Evolutionary conservation across 1,140 invertebrate genomes (phyloP), one percentile per base, ranked within the genome.

Genomic region (Cataglyphis hispanica): DNA sequence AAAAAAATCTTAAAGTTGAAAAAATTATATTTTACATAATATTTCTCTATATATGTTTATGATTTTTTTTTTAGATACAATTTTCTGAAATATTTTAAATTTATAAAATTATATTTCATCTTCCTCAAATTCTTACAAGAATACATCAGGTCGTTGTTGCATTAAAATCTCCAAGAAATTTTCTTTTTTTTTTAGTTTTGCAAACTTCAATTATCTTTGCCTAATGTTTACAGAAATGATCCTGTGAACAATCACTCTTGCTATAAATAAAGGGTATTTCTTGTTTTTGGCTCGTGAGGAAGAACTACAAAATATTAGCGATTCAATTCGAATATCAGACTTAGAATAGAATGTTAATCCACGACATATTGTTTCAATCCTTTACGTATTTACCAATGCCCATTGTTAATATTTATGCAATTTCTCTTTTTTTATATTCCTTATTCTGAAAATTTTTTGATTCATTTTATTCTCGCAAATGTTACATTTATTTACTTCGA

Each of bases 271-370:
- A 34, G 31, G 27, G 27, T 13, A 43, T 63, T 76, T 76, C 22
- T 43, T 31, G 7, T 10, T 70, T 58, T 64, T 16, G 11, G 0
- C 25, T 67, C 8, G 22, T 40, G 50, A 19, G 16, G 69, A 2
- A 80, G 8, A 63, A 2, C 11, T 19, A 43, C 10, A 6, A 43
- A 13, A 43, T 61, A n/a, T 56, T 10, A 53, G 46, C 25, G 1
- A 8, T 43, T 4, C 37, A 16, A 76, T 19, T 76, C 25, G 22
- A 10, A 76, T 37, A 1, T 56, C 19, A 70, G 53, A 70, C 31
- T 69, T 19, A 0, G 16, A 83, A 61, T 31, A 46, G 11, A 4
- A 61, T 75, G 80, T 75, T 84, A 76, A 84, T 84, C 69, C 69
- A 84, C 69, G 53, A 60, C 7, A 13, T n/a, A 16, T 22, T 5